Conservation (phyloP, 2,797 vertebrate species). For the Agapornis canus region DNA sequence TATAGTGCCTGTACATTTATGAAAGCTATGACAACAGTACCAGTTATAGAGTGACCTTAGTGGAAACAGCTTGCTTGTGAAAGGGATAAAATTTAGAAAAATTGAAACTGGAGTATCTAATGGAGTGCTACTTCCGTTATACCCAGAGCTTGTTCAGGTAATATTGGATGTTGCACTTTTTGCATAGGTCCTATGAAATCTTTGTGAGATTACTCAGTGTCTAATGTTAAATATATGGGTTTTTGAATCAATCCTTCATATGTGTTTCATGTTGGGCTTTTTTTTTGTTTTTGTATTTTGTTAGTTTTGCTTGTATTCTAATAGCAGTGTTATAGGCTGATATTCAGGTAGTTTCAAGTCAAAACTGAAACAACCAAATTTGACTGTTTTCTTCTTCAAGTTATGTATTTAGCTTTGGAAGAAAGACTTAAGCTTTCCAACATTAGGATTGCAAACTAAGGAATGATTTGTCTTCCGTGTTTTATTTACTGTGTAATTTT, state of each 20-base stretch:
- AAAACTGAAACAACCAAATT: neutral
- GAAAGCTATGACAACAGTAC: neutral
- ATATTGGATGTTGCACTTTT: neutral
- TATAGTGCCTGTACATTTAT: rapidly evolving
- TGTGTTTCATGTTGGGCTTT: neutral
- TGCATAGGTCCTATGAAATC: neutral
- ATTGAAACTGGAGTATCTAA: neutral
- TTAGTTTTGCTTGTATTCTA: neutral
- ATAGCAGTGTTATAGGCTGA: neutral
- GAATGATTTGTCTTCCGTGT: neutral
- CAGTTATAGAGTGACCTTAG: neutral
- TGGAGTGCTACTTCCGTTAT: neutral
- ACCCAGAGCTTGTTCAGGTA: neutral
- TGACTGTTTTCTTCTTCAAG: neutral
- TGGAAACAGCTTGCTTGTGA: neutral
- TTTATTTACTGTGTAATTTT: neutral
- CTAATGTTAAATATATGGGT: neutral
- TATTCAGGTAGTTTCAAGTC: neutral
- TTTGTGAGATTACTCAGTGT: neutral
- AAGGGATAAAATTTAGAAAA: neutral
- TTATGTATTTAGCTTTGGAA: neutral
- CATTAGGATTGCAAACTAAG: neutral
- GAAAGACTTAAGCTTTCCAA: neutral
- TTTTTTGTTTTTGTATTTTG: neutral
- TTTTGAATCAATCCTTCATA: neutral